Base-by-base conservation (phyloP, 2,113 vertebrate species). In the Gobio gobio region DNA sequence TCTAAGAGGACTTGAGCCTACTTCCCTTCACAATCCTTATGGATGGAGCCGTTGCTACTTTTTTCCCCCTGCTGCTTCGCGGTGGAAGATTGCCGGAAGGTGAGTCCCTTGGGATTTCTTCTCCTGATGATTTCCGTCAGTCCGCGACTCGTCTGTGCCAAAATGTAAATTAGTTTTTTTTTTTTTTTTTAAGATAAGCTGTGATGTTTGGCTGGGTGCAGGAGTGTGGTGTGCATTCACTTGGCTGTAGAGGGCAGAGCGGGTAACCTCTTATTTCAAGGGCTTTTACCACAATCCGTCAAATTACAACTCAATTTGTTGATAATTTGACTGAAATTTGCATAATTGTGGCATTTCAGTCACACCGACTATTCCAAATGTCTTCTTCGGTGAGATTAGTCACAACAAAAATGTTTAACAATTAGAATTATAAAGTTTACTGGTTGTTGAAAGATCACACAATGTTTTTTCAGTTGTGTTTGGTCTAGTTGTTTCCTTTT, bases 1-100 rank as follows among this genome's bases (percentile, higher is more conserved):
- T 81, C 78, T 81, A 68, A 49, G 24, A 81, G 61, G 61, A 70
- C 83, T 61, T 63, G 61, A 82, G 63, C 45, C n/a, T 43, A 83
- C 84, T 81, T 43, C 47, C 59, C 61, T 66, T 14, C 78, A 3
- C 29, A 22, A 22, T 77, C 26, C 49, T n/a, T 77, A 56, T 10
- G 12, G 47, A 54, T 26, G 78, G n/a, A 80, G 16, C 2, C 4
- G 59, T 45, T 7, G 22, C 33, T 47, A 10, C 45, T 20, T 61
- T 47, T 47, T 73, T 24, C 3, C 4, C 29, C 33, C 72, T 73
- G 76, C 10, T 36, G 59, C 74, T 83, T 74, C 24, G 88, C 1
- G 83, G 79, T 40, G 36, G 87, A 90, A 87, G 24, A 24, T 43
- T 90, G 84, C 84, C 73, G 83, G 84, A 86, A 90, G 91, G 89